Conservation (phyloP, 2,888 invertebrate genomes). For the Coelinius sp. region DNA sequence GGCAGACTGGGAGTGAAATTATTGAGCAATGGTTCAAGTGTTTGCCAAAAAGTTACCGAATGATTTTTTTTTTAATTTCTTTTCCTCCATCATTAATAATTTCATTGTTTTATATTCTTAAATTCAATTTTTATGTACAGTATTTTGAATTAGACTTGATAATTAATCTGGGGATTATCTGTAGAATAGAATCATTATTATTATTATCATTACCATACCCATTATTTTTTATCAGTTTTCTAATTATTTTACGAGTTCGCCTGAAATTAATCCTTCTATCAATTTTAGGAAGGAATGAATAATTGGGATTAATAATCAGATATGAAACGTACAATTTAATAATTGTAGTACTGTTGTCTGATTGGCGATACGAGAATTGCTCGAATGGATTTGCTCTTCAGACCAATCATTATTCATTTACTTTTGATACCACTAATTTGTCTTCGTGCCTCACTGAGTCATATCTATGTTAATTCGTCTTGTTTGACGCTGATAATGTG, state of each 20-base stretch:
- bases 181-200: slow-evolving; percentile 29
- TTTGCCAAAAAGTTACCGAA: slow-evolving; percentile 47
- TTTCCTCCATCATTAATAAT: not conserved
- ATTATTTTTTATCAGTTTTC: too few species aligned
- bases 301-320: not conserved
- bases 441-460: slow-evolving; percentile 5
- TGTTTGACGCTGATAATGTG: too few species aligned
- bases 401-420: slow-evolving; percentile 4
- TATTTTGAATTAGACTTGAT: slow-evolving; percentile 7
- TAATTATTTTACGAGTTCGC: too few species aligned
- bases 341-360: slow-evolving; percentile 60
- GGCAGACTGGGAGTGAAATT: slow-evolving; percentile 3
- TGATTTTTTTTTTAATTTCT: slow-evolving; percentile 16
- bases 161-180: slow-evolving; percentile 22
- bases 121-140: not conserved
- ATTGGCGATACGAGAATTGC: slow-evolving; percentile 52
- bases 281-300: not conserved
- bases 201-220: slow-evolving; percentile 37
- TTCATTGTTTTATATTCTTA: slow-evolving; percentile 1
- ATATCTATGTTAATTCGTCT: not conserved
- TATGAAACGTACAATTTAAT: slow-evolving; percentile 67
- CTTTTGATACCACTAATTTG: slow-evolving; percentile 11
- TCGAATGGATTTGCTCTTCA: slow-evolving; percentile 6
- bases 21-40: not conserved
- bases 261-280: too few species aligned